Conservation (phyloP, 2,113 vertebrate species). For the Merops nubicus region DNA sequence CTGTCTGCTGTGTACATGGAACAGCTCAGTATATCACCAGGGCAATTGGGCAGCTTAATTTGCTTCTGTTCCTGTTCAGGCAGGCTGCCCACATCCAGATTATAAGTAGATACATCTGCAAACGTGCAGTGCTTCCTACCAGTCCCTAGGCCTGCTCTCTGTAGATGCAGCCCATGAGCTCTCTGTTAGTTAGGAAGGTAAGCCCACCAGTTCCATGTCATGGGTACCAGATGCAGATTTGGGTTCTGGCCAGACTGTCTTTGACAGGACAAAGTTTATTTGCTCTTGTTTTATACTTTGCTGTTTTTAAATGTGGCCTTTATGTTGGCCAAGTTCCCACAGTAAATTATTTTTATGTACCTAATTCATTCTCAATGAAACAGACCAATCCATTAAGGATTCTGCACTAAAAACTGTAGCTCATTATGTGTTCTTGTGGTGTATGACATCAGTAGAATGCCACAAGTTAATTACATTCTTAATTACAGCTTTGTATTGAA, state of each 20-base stretch:
- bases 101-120: background rate
- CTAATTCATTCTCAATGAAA: slow-evolving; percentile 21
- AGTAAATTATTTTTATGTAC: slow-evolving; percentile 43
- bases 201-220: background rate
- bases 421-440: slow-evolving; percentile 42
- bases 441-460: slow-evolving; percentile 67
- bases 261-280: background rate
- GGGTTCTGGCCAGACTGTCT: background rate
- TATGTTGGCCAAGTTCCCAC: background rate
- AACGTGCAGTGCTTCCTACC: background rate
- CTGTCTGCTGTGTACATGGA: background rate
- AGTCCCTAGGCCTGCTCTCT: background rate
- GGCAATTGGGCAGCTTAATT: background rate
- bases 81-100: background rate
- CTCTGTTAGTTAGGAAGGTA: background rate
- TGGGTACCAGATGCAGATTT: background rate
- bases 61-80: background rate
- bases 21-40: background rate
- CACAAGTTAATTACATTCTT: slow-evolving; percentile 77
- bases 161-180: background rate
- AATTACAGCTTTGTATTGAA: slow-evolving; percentile 76
- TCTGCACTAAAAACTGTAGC: slow-evolving; percentile 22
- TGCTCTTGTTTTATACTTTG: background rate
- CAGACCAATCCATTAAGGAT: slow-evolving; percentile 3
- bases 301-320: background rate